Base-by-base conservation (phyloP, 2,888 invertebrate species). In the Acrobasis repandana region DNA sequence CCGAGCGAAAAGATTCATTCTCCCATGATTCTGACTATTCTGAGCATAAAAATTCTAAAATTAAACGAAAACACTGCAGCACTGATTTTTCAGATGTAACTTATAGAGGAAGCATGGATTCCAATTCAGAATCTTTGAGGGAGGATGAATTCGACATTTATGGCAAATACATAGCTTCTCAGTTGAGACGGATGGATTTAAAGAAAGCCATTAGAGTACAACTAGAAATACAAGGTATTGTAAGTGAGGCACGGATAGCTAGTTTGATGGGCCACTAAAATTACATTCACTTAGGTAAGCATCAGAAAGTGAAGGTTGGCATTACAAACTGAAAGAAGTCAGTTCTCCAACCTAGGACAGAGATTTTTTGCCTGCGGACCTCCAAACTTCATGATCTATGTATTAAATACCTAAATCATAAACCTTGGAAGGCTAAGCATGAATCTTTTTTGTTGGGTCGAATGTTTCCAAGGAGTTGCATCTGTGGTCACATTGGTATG, bases 101-200 rank as follows among this genome's bases (percentile, higher is more conserved):
- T 15, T 76, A 71, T 38, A 64, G 74, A 61, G 71, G 68, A 0
- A 82, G 63, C 20, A 46, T 69, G 49, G 79, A 78, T 60, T 70
- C 69, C 20, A 60, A 34, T 11, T 46, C 51, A 5, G 80, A 76
- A 47, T 43, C 14, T 6, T 14, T 56, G 36, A 52, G 58, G 43
- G 89, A 90, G 49, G 92, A 92, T 75, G 92, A 92, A 64, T 92
- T 90, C 80, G 91, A 91, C 68, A 85, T 90, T 36, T 92, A 90
- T 68, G 91, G 90, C 0, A 88, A 86, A 70, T 90, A 85, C 61
- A 86, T 92, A 43, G 91, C 91, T 10, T 77, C 87, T 52, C 92
- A 92, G 62, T 67, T 92, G n/a, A 82, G 91, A 59, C 82, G 80
- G 56, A 86, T 92, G 85, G 79, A 83, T 43, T 68, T 90, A 47